Evolutionary conservation across 1,140 invertebrate species (phyloP), one percentile per base, ranked within the genome.

Genomic region (Cydia splendana): DNA sequence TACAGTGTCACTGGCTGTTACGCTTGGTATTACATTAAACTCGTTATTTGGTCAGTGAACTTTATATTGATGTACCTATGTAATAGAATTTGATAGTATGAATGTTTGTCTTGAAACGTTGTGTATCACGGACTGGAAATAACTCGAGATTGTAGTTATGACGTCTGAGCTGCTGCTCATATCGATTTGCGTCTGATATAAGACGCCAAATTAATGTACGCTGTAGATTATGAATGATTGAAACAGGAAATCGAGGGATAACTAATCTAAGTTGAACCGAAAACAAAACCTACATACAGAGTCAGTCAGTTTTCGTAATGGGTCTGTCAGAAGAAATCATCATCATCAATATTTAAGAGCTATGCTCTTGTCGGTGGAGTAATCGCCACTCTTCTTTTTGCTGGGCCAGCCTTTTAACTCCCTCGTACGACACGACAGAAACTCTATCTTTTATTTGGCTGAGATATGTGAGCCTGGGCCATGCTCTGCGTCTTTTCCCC

Each of bases 31-130:
- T 38, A 71, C 76, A 76, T 78, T 77, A 75, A 15, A 38, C 75
- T 77, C 77, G 51, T 80, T 78, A 79, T 73, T 81, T 83, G 81
- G 79, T 77, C 83, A 83, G 75, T 84, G 81, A 84, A 82, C 81
- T 76, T 38, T 65, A 75, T 71, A 78, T 76, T 51, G 65, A 67
- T 53, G 67, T 83, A n/a, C n/a, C n/a, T n/a, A 78, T 69, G 65
- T 76, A 79, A 81, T 76, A 76, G 74, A 75, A 76, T 80, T 76
- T 77, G 74, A 74, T 77, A 10, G 30, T 77, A 82, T 79, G 79
- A 81, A 74, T 78, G 79, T 78, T 82, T 82, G 77, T 83, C 78
- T 80, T 73, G 75, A 79, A 80, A 80, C 75, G 77, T 69, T 30
- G 74, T 84, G 82, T 82, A 79, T 84, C 80, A 84, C 67, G 24